phyloP scores from a whole-genome alignment of 2,113 vertebrate genomes.

The Psophia crepitans region DNA sequence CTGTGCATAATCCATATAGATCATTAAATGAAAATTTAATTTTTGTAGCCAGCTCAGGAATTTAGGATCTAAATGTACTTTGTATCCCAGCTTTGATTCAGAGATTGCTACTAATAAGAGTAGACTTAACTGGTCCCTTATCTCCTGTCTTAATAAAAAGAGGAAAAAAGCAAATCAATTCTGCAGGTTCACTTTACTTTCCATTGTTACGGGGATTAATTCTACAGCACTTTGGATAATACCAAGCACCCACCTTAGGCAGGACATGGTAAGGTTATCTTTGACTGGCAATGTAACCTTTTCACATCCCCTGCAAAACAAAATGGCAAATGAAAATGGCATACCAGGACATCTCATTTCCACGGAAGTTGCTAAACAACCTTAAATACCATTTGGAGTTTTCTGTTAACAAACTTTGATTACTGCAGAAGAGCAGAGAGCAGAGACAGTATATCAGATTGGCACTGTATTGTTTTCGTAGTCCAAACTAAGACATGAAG shows the following conservation, averaged over 20 bases:
- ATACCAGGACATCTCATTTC: not conserved
- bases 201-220: not conserved
- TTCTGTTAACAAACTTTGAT: not conserved
- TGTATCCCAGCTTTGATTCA: not conserved
- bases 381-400: not conserved
- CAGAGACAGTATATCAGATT: not conserved
- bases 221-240: not conserved
- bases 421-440: not conserved
- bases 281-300: not conserved
- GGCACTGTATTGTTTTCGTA: not conserved
- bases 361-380: not conserved
- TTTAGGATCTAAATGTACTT: not conserved
- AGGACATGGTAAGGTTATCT: not conserved
- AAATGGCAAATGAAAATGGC: not conserved
- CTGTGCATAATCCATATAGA: not conserved
- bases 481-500: not conserved
- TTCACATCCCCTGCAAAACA: not conserved
- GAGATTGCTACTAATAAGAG: not conserved
- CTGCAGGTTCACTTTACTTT: not conserved
- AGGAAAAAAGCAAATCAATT: not conserved
- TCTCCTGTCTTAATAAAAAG: not conserved
- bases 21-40: not conserved
- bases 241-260: no score
- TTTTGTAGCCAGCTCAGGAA: not conserved
- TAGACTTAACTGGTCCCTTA: not conserved